Evolutionary conservation across 2,888 invertebrate species (phyloP).

Genomic region (Helobdella robusta): DNA sequence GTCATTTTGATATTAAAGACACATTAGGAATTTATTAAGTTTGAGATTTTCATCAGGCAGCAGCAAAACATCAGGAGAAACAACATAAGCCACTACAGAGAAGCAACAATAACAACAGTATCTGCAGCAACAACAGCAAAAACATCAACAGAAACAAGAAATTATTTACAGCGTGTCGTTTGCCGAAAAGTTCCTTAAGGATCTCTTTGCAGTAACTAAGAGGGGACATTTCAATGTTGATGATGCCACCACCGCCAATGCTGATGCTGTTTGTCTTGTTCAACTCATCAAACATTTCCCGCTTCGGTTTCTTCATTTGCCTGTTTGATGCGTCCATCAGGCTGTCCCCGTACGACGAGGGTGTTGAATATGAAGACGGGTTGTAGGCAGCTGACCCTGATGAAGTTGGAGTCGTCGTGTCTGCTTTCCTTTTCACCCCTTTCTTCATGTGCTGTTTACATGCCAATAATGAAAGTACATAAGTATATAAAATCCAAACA

Average conservation of each 20-base stretch:
- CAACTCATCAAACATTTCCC: slow-evolving; percentile 13
- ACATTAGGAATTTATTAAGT: not conserved
- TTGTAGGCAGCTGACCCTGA: not conserved
- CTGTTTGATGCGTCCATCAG: not conserved
- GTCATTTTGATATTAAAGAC: too few species aligned
- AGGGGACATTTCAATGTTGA: slow-evolving; percentile 38
- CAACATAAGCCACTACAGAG: too few species aligned
- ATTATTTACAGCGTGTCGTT: slow-evolving; percentile 49
- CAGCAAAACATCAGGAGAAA: too few species aligned
- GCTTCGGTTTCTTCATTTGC: slow-evolving; percentile 16
- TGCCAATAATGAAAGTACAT: too few species aligned
- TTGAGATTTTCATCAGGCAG: too few species aligned
- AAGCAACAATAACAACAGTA: too few species aligned
- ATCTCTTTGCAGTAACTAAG: slow-evolving; percentile 47
- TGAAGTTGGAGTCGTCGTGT: slow-evolving; percentile 72
- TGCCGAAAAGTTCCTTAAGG: slow-evolving; percentile 50
- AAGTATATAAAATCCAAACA: too few species aligned
- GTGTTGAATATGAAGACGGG: too few species aligned
- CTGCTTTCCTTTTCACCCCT: slow-evolving; percentile 96
- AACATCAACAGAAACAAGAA: not conserved
- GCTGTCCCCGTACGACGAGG: not conserved
- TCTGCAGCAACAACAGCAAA: not conserved
- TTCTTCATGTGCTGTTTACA: slow-evolving; percentile 59
- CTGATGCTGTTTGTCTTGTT: too few species aligned
- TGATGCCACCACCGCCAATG: too few species aligned